phyloP scores from a whole-genome alignment of 23 tunicate species.

The Trididemnum miniatum region DNA sequence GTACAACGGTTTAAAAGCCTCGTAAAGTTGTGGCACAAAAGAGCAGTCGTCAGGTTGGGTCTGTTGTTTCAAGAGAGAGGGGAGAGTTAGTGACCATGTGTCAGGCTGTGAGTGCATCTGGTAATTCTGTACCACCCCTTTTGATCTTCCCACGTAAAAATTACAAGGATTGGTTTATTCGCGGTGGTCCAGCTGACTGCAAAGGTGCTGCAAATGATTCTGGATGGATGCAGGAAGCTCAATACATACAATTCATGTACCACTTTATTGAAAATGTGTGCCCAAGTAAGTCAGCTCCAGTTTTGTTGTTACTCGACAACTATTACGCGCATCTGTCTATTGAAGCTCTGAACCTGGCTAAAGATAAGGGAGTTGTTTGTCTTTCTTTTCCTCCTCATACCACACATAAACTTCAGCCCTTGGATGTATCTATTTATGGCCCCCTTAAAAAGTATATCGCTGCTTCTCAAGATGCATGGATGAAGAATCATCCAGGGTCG shows the following conservation, averaged over 20 bases:
- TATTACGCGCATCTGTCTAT: slow-evolving; percentile 10
- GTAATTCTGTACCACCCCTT: slow-evolving; percentile 34
- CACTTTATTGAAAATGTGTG: slow-evolving; percentile 17
- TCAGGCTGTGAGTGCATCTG: slow-evolving; percentile 26
- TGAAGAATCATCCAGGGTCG: slow-evolving; percentile 5
- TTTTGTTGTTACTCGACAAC: slow-evolving; percentile 14
- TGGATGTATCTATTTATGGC: slow-evolving; percentile 25
- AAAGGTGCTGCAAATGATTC: slow-evolving; percentile 23
- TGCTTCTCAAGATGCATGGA: slow-evolving; percentile 28
- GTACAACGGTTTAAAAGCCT: slow-evolving; percentile 1
- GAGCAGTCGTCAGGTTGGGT: slow-evolving; percentile 8
- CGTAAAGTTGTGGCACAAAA: slow-evolving; percentile 6
- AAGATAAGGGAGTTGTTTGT: neutral
- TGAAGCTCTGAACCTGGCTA: neutral
- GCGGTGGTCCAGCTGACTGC: slow-evolving; percentile 35
- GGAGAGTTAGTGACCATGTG: slow-evolving; percentile 17
- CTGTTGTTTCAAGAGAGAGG: slow-evolving; percentile 4
- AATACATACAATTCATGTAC: slow-evolving; percentile 2
- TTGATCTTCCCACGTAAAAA: slow-evolving; percentile 5
- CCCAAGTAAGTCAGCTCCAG: neutral
- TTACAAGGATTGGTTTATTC: slow-evolving; percentile 32
- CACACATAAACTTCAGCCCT: slow-evolving; percentile 31
- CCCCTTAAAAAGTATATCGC: slow-evolving; percentile 5
- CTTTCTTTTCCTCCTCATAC: slow-evolving; percentile 31
- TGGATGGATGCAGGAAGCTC: slow-evolving; percentile 31